A percentile compares a stretch with the other conserved stretches of the same genome.
Conservation (phyloP, 2,797 vertebrate species). For the Esox lucius region DNA sequence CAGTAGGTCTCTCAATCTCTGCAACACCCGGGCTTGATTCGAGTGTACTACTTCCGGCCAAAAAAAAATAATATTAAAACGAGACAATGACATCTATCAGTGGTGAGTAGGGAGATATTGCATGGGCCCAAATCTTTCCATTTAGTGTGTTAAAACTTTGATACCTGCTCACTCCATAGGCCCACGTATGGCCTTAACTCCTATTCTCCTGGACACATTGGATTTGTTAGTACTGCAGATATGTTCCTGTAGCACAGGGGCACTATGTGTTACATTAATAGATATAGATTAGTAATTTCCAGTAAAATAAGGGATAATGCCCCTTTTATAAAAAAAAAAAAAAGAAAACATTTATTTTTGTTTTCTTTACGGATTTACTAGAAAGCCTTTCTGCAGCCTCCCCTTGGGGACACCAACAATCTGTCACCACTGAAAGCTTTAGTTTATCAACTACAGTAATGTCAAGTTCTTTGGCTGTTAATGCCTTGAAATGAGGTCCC, state of each 20-base stretch:
- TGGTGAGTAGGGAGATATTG: conserved; percentile 36
- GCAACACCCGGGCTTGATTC: conserved; percentile 76
- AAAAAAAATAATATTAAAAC: conserved; percentile 61
- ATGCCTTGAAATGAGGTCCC: conserved; percentile 38
- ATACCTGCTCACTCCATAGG: conserved; percentile 20
- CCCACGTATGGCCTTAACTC: conserved; percentile 22
- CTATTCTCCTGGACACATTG: conserved; percentile 36
- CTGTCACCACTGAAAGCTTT: conserved; percentile 32
- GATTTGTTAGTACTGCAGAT: conserved; percentile 55
- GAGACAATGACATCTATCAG: conserved; percentile 53
- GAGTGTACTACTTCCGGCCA: conserved; percentile 74
- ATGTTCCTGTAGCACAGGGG: conserved; percentile 26
- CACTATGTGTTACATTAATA: conserved; percentile 39
- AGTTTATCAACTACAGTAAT: conserved; percentile 40
- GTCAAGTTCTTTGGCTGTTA: conserved; percentile 49
- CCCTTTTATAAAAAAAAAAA: conserved; percentile 42
- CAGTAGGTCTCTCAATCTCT: conserved; percentile 68
- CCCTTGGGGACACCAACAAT: conserved; percentile 29
- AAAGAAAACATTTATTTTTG: conserved; percentile 2
- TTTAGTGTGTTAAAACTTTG: conserved; percentile 42
- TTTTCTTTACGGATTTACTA: conserved; percentile 35
- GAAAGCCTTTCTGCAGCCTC: conserved; percentile 44
- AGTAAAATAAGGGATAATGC: conserved; percentile 40
- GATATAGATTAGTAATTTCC: conserved; percentile 48
- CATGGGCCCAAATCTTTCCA: conserved; percentile 44